Evolutionary conservation across 2,888 invertebrate species (phyloP).

Genomic region (Lasius platythorax): DNA sequence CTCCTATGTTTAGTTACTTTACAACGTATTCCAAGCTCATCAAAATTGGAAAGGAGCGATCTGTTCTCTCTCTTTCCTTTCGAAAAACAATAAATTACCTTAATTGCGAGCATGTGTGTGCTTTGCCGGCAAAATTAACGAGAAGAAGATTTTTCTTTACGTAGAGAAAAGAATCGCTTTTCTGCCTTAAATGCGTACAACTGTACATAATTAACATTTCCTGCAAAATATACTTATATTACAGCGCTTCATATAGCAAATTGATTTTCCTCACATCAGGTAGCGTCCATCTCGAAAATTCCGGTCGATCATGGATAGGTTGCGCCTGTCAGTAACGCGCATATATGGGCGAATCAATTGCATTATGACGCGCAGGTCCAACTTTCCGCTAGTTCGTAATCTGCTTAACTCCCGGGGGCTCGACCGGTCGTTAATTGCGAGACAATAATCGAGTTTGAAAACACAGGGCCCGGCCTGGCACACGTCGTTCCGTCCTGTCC

Average conservation of each 20-base stretch:
- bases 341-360: constrained; percentile 63
- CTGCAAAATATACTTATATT: constrained; percentile 14
- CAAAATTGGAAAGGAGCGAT: neutral
- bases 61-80: neutral
- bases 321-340: constrained; percentile 64
- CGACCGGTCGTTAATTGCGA: constrained; percentile 74
- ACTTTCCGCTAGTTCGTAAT: constrained; percentile 73
- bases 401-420: constrained; percentile 74
- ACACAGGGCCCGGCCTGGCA: constrained; percentile 41
- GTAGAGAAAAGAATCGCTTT: too few species aligned
- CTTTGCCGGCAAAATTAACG: neutral
- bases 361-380: constrained; percentile 70
- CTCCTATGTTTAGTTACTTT: constrained; percentile 17
- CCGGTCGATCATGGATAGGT: constrained; percentile 58
- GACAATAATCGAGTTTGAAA: constrained; percentile 77
- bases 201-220: too few species aligned
- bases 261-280: constrained; percentile 41
- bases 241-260: neutral
- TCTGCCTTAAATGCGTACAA: too few species aligned
- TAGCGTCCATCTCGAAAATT: constrained; percentile 48
- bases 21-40: constrained; percentile 14
- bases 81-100: neutral
- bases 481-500: constrained; percentile 44
- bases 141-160: neutral
- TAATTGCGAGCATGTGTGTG: neutral